These are phyloP conservation scores for Esox niger DNA, from an alignment of 2,113 vertebrate genomes.

Conservation along the genomic window DNA sequence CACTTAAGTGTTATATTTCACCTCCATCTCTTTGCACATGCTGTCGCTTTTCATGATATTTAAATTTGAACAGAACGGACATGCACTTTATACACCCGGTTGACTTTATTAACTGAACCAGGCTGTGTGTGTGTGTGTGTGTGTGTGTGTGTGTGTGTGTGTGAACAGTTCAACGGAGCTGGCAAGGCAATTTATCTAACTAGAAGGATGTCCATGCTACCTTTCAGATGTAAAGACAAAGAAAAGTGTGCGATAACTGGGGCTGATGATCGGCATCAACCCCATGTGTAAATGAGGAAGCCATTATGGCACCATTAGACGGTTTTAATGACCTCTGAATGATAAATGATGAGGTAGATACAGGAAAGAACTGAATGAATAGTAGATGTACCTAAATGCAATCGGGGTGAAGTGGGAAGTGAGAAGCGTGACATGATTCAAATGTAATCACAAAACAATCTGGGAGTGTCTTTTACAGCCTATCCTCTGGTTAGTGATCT, in stretches of 20 bases:
- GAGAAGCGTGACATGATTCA: background rate
- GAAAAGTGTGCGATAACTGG: background rate
- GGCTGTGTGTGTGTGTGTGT: background rate
- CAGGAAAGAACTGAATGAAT: background rate
- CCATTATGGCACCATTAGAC: background rate
- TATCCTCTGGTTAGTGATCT: background rate
- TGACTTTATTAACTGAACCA: background rate
- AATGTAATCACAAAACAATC: background rate
- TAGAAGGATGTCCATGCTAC: background rate
- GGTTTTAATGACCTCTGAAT: conserved; percentile 1
- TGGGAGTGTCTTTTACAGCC: background rate
- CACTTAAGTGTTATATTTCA: conserved; percentile 43
- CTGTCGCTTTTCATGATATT: background rate
- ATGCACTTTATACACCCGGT: background rate
- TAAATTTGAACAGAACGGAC: background rate
- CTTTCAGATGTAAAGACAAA: background rate
- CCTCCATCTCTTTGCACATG: conserved; percentile 39
- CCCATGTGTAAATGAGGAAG: background rate
- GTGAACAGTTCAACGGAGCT: background rate
- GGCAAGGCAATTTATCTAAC: background rate
- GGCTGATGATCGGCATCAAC: background rate
- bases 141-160: too few species aligned
- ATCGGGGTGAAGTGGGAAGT: too few species aligned
- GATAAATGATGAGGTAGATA: background rate
- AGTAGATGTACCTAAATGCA: background rate